Evolutionary conservation across 2,797 vertebrate genomes (phyloP), one percentile per base, ranked within the genome.

Genomic region (Alauda arvensis): DNA sequence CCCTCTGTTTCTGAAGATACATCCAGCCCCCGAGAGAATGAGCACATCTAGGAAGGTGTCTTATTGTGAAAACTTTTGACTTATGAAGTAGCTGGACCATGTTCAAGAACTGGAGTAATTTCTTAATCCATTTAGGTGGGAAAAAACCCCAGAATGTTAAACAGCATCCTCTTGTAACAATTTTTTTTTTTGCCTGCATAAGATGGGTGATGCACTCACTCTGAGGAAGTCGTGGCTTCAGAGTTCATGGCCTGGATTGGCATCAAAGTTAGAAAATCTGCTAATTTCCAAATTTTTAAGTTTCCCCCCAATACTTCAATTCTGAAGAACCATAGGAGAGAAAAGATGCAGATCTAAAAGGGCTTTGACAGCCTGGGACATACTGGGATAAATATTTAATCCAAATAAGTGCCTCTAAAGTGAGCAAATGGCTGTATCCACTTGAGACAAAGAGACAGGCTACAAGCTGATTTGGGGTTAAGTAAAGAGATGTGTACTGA

Each of bases 401-500:
- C 43, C 21, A 12, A 69, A 12, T 59, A 65, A 85, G 18, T 56
- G 25, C 24, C 33, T 45, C 31, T 66, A 17, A 77, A 83, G 28
- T 48, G 77, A 89, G 42, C 33, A 91, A 79, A 42, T 28, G 56
- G 40, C n/a, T 66, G 19, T 60, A n/a, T 78, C 17, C 0, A 0
- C 65, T 67, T 76, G 67, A 71, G 55, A 77, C 61, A 61, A 71
- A 37, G 49, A 0, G 4, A 79, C 40, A 72, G 65, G 65, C 90
- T 72, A 59, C 57, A 70, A 79, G n/a, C 31, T 90, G 67, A 65
- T 76, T 82, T 77, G 83, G 62, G 59, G 69, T 84, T 69, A 70
- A 67, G 62, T 61, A 43, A 43, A 86, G 60, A 87, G 46, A 72
- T 16, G 0, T 67, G 84, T 81, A 33, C 77, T 6, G 21, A 69